Base-by-base conservation (phyloP, 2,888 invertebrate species). In the Aplocera efformata region DNA sequence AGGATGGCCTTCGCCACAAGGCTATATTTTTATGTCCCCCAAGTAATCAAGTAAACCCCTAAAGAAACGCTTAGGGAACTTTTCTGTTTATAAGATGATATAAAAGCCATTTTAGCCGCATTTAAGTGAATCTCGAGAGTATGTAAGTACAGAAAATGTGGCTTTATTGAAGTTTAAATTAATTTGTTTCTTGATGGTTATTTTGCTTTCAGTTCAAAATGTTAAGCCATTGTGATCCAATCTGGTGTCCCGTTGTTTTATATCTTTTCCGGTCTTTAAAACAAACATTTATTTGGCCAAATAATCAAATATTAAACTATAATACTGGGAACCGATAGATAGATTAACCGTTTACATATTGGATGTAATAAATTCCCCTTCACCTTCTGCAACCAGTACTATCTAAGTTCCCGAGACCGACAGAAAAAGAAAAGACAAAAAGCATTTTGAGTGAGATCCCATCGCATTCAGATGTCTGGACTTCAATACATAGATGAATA, bases 1-100 rank as follows among this genome's bases (percentile, higher is more conserved):
- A 41, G 37, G 17, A 32, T 43, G 54, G 30, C 57, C 56, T 60
- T 54, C 43, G 28, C 31, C 21, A 32, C 59, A 59, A 59, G 58
- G 58, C 31, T 51, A 30, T 38, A 32, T 48, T 49, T 51, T 48
- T 55, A 50, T 38, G 38, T 47, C 42, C 32, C 37, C 11, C 34
- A 48, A 47, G 43, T 43, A 56, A 56, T 55, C 48, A 46, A 41
- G 33, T 38, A 37, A 32, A 46, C 50, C 46, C 44, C 44, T 48
- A 42, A 47, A 48, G 34, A 31, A 37, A 31, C 10, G 30, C 34
- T 45, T 40, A 47, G 44, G 38, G 41, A 42, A 37, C 22, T 42
- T 25, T 41, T 35, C 23, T 32, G 24, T 44, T 49, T 33, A 35
- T 39, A 40, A 44, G 36, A 48, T n/a, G n/a, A n/a, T n/a, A n/a